Percentiles rank a stretch among this genome's conserved stretches.
Evolutionary conservation across 2,888 invertebrate species (phyloP).

Genomic region (Limenitis camilla): DNA sequence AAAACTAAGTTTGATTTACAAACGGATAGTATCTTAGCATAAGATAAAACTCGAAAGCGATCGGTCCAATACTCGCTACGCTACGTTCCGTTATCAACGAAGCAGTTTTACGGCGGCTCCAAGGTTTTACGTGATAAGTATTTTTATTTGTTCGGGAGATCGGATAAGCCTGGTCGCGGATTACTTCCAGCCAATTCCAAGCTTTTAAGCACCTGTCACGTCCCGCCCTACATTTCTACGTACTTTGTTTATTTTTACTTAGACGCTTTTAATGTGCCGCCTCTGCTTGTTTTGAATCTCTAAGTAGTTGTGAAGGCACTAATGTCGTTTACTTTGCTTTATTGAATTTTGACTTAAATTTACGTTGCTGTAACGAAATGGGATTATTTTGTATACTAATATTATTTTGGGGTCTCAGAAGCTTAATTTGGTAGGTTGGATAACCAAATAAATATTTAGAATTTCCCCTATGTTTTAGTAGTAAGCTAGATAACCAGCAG

Average conservation of each 20-base stretch:
- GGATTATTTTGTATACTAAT: neutral
- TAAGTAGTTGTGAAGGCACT: slow-evolving; percentile 19
- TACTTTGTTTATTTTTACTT: slow-evolving; percentile 26
- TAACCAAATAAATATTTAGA: too few species aligned
- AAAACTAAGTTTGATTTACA: too few species aligned
- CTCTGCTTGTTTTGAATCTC: slow-evolving; percentile 19
- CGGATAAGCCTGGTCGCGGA: slow-evolving; percentile 44
- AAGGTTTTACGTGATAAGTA: slow-evolving; percentile 54
- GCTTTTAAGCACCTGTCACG: slow-evolving; percentile 44
- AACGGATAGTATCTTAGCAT: too few species aligned
- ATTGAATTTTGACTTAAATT: slow-evolving; percentile 12
- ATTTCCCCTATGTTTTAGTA: too few species aligned
- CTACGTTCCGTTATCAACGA: slow-evolving; percentile 9
- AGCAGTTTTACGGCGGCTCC: slow-evolving; percentile 17
- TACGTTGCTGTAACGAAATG: neutral
- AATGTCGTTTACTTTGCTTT: slow-evolving; percentile 15
- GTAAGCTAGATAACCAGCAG: too few species aligned
- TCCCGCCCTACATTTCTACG: slow-evolving; percentile 26
- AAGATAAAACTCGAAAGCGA: too few species aligned
- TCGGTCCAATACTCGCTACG: slow-evolving; percentile 1
- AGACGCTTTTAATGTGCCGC: slow-evolving; percentile 18
- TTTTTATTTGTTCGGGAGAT: slow-evolving; percentile 53
- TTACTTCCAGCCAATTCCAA: slow-evolving; percentile 39
- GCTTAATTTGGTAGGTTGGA: too few species aligned
- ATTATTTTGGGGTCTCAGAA: neutral